Evolutionary conservation across 2,113 vertebrate species (phyloP).

Genomic region (Pseudorasbora parva): DNA sequence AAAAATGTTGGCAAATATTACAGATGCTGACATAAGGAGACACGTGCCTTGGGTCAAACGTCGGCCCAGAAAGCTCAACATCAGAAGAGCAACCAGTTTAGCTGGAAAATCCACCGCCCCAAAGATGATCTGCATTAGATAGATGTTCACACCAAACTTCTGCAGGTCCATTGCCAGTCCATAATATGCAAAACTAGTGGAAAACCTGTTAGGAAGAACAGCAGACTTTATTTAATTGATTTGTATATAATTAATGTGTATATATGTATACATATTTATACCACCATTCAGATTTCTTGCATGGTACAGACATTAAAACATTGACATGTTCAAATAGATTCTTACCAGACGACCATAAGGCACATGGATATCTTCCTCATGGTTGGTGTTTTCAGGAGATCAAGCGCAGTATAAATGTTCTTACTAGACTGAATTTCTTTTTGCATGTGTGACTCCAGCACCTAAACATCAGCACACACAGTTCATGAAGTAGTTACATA

Average conservation of each 20-base stretch:
- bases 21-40: slow-evolving; percentile 76
- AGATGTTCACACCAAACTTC: slow-evolving; percentile 55
- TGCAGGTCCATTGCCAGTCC: slow-evolving; percentile 92
- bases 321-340: background rate
- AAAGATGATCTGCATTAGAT: slow-evolving; percentile 72
- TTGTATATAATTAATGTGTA: background rate
- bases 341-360: slow-evolving; percentile 76
- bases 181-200: slow-evolving; percentile 92
- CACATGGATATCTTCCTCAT: slow-evolving; percentile 79
- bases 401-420: slow-evolving; percentile 48
- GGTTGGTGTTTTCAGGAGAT: slow-evolving; percentile 71
- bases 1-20: slow-evolving; percentile 84
- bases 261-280: background rate
- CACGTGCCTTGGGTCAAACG: slow-evolving; percentile 71
- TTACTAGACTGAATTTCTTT: slow-evolving; percentile 71
- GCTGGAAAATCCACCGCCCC: slow-evolving; percentile 87
- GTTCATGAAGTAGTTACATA: slow-evolving; percentile 22
- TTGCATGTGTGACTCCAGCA: slow-evolving; percentile 78
- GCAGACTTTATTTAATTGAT: background rate
- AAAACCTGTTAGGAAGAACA: slow-evolving; percentile 70
- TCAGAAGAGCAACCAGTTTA: slow-evolving; percentile 79
- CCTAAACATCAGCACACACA: slow-evolving; percentile 65
- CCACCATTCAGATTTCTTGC: background rate
- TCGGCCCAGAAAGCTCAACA: slow-evolving; percentile 83
- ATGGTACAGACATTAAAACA: background rate